Conservation (phyloP, 2,797 vertebrate genomes). For the Psittacula derbiana region DNA sequence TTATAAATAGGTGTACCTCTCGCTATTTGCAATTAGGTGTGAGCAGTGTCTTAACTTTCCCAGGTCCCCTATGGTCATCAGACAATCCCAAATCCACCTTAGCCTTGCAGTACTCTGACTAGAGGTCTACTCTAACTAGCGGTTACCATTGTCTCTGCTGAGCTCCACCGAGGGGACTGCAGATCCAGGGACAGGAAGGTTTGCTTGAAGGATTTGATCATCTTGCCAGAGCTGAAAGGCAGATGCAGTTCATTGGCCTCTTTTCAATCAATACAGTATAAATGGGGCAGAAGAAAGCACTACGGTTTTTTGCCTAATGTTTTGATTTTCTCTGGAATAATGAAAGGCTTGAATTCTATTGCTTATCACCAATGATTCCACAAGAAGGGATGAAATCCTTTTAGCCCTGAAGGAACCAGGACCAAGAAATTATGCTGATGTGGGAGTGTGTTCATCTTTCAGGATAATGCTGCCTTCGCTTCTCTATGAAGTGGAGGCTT, state of each 20-base stretch:
- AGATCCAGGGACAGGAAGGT: slow-evolving; percentile 55
- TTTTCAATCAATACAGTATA: background rate
- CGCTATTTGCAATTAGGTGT: background rate
- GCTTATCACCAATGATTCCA: background rate
- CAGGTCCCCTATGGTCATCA: background rate
- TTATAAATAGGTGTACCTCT: background rate
- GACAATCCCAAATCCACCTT: background rate
- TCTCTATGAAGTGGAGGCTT: background rate
- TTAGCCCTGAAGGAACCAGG: background rate
- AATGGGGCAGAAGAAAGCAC: background rate
- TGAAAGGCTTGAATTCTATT: background rate
- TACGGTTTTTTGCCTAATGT: background rate
- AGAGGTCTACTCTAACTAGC: background rate
- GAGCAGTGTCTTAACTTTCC: background rate
- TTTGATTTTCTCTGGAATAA: background rate
- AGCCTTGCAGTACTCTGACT: background rate
- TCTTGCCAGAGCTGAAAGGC: slow-evolving; percentile 26
- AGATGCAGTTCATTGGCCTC: background rate
- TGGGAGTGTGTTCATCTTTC: background rate
- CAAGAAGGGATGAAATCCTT: background rate
- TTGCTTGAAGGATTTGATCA: slow-evolving; percentile 69
- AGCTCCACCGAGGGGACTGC: slow-evolving; percentile 53
- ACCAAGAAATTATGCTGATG: background rate
- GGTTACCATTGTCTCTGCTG: background rate
- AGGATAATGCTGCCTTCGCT: fast-evolving